Evolutionary conservation across 2,113 vertebrate genomes (phyloP).

Genomic region (Recurvirostra avosetta): DNA sequence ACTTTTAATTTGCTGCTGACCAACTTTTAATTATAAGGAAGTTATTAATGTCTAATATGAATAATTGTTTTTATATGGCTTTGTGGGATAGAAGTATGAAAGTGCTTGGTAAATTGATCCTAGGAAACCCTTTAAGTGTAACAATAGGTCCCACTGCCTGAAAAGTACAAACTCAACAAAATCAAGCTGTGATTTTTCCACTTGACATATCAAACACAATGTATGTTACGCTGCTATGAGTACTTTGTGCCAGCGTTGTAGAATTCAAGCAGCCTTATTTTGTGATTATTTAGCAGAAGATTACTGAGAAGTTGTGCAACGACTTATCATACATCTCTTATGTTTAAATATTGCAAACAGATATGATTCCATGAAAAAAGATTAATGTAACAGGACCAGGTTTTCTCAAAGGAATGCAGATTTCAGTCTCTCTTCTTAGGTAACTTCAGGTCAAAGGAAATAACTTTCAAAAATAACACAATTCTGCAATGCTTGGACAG

Average conservation of each 20-base stretch:
- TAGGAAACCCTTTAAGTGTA: neutral
- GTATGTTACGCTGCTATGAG: neutral
- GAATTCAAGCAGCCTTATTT: neutral
- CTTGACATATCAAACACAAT: constrained; percentile 32
- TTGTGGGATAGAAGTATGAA: neutral
- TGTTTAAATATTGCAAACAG: neutral
- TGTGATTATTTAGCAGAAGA: neutral
- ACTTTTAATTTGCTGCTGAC: neutral
- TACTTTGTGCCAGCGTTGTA: neutral
- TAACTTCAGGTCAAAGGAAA: constrained; percentile 78
- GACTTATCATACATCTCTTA: neutral
- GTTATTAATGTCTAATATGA: neutral
- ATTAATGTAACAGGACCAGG: constrained; percentile 18
- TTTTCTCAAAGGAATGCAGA: constrained; percentile 42
- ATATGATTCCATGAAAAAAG: neutral
- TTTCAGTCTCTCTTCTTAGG: constrained; percentile 58
- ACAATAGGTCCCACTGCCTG: neutral
- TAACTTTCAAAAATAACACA: constrained; percentile 78
- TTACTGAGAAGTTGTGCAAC: neutral
- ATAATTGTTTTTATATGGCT: neutral
- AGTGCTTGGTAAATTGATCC: neutral
- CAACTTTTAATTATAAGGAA: neutral
- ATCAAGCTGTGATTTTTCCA: neutral
- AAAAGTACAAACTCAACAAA: neutral
- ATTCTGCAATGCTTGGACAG: constrained; percentile 72